Evolutionary conservation across 2,797 vertebrate species (phyloP).

Genomic region (Neomorphus geoffroyi): DNA sequence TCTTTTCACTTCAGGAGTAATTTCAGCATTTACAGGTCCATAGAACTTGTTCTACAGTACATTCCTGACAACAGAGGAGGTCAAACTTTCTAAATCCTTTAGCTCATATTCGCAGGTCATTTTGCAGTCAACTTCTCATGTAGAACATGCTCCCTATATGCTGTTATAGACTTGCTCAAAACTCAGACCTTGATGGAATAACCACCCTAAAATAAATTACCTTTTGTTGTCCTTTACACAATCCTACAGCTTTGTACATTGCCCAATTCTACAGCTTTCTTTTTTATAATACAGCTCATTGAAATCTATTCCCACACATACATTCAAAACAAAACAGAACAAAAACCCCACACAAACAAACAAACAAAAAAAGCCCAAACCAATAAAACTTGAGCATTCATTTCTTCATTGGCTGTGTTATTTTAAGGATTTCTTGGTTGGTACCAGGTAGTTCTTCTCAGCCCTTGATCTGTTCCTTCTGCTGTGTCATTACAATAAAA

Average conservation of each 20-base stretch:
- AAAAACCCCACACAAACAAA: no score
- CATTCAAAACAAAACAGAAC: not conserved
- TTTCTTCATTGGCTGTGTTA: not conserved
- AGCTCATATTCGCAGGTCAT: not conserved
- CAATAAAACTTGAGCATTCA: not conserved
- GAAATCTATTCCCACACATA: not conserved
- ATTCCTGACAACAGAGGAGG: not conserved
- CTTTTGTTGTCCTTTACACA: not conserved
- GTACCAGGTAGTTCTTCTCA: not conserved
- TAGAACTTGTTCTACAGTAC: not conserved
- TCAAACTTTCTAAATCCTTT: not conserved
- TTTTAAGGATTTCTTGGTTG: not conserved
- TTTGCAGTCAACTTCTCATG: not conserved
- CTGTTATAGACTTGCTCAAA: not conserved
- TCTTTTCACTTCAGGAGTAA: not conserved
- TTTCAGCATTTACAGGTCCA: not conserved
- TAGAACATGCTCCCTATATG: not conserved
- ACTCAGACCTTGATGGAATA: not conserved
- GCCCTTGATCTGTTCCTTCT: not conserved
- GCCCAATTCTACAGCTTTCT: not conserved
- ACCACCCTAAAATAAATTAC: not conserved
- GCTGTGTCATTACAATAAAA: not conserved
- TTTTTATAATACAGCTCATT: not conserved
- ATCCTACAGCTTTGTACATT: not conserved
- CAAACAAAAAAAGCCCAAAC: no score